These are phyloP conservation scores for Chamaetylas fuelleborni DNA, from an alignment of 2,113 vertebrate genomes.

Conservation along the genomic window DNA sequence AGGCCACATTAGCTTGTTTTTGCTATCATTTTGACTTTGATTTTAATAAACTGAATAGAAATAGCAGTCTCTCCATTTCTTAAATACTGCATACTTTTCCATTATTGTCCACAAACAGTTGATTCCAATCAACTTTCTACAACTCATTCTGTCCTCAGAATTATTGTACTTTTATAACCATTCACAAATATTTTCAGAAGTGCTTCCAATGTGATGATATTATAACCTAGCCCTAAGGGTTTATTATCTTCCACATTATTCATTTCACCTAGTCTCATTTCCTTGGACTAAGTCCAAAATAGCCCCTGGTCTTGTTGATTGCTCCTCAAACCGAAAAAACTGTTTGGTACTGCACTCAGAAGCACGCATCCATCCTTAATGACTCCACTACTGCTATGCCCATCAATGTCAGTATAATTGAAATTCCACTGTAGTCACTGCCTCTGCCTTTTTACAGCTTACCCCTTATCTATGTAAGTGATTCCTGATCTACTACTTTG, in stretches of 20 bases:
- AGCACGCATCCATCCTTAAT: constrained; percentile 64
- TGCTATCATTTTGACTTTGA: constrained; percentile 68
- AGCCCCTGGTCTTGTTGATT: constrained; percentile 77
- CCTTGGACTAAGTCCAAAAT: constrained; percentile 78
- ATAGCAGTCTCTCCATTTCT: constrained; percentile 53
- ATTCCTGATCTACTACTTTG: constrained; percentile 34
- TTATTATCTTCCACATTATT: constrained; percentile 77
- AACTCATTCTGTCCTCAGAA: constrained; percentile 73
- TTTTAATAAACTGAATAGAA: constrained; percentile 66
- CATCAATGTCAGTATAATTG: constrained; percentile 70
- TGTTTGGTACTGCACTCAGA: constrained; percentile 52
- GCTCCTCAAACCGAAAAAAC: constrained; percentile 68
- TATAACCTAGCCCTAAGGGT: constrained; percentile 79
- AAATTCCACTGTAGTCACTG: constrained; percentile 63
- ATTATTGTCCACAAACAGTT: constrained; percentile 73
- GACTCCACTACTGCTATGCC: constrained; percentile 65
- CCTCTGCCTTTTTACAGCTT: constrained; percentile 59
- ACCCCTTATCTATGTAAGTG: constrained; percentile 9
- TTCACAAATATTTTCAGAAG: constrained; percentile 78
- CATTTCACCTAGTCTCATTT: constrained; percentile 80
- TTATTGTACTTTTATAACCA: constrained; percentile 74
- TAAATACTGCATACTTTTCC: constrained; percentile 64
- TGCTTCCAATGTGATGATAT: constrained; percentile 76
- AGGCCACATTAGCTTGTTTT: constrained; percentile 55
- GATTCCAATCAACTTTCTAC: constrained; percentile 76